Evolutionary conservation across 2,797 vertebrate genomes (phyloP), one percentile per base, ranked within the genome.

Genomic region (Sebastolobus alascanus): DNA sequence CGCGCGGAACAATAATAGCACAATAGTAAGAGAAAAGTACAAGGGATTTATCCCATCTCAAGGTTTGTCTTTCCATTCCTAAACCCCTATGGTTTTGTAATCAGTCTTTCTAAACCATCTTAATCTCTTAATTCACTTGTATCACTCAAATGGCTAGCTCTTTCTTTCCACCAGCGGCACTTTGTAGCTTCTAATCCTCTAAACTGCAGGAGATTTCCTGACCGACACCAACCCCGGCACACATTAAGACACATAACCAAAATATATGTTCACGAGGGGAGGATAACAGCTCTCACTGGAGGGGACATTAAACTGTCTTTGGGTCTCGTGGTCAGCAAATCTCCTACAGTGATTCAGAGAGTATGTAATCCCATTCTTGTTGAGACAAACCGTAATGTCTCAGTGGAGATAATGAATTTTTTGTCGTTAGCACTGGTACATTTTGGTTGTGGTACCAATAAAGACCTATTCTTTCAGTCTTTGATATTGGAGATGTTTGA

Each of bases 121-220:
- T 96, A 96, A 96, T 95, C 95, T 96, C 92, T 96, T 96, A 96
- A 96, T 96, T 96, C 95, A 96, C 96, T 96, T 95, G 94, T 95
- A 96, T 94, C 90, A 93, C 92, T 94, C 92, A 87, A 93, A 93
- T 94, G 94, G 91, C 93, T 91, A 88, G 91, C 88, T 94, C 91
- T 92, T 89, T 88, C 90, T 91, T 91, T 94, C 89, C 93, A 95
- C 94, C 92, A 90, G 87, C 86, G 90, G 94, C 94, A 94, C 94
- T 95, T 95, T 95, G 95, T 94, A 94, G 87, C 92, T 75, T 90
- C 90, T 96, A 96, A 96, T 96, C 95, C 95, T 94, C 89, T 95
- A 95, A 96, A 96, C 93, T 93, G 93, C 88, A 81, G 90, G 93
- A 94, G 94, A 95, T 96, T 96, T 96, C 86, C 91, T 93, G 89